Evolutionary conservation across 1,140 invertebrate species (phyloP).

Genomic region (Drosophila rufa): DNA sequence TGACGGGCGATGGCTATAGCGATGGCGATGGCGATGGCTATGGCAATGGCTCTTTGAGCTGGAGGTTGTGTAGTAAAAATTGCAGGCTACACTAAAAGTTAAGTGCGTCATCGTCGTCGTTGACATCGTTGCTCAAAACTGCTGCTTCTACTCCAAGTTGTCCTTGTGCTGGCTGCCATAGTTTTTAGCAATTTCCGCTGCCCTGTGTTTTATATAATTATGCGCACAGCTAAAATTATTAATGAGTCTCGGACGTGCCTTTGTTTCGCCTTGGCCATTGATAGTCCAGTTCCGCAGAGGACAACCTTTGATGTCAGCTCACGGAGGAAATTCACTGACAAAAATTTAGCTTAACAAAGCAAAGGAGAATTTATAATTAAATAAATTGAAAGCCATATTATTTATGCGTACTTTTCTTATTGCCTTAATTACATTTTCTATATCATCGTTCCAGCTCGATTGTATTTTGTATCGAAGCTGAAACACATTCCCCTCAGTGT

Average conservation of each 20-base stretch:
- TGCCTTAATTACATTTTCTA: neutral
- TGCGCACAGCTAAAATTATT: conserved; percentile 61
- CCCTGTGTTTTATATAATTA: conserved; percentile 70
- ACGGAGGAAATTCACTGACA: neutral
- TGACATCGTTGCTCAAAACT: conserved; percentile 56
- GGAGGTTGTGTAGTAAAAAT: conserved; percentile 57
- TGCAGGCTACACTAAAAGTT: conserved; percentile 65
- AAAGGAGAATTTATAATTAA: too few relatives aligned
- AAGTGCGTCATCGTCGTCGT: conserved; percentile 62
- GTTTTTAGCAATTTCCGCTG: conserved; percentile 69
- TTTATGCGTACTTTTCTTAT: too few relatives aligned
- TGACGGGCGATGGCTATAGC: conserved; percentile 31
- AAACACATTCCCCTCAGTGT: neutral
- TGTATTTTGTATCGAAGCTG: neutral
- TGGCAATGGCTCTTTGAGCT: conserved; percentile 35
- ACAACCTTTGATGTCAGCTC: conserved; percentile 43
- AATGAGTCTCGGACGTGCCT: conserved; percentile 60
- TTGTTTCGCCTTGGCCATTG: conserved; percentile 42
- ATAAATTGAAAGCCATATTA: too few relatives aligned
- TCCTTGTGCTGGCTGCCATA: conserved; percentile 45
- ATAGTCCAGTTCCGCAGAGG: conserved; percentile 23
- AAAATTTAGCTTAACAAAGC: neutral
- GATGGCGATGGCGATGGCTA: neutral
- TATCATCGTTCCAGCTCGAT: too few relatives aligned
- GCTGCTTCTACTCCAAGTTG: conserved; percentile 21